Evolutionary conservation across 1,140 invertebrate genomes (phyloP).

Genomic region (Lordiphosa stackelbergi): DNA sequence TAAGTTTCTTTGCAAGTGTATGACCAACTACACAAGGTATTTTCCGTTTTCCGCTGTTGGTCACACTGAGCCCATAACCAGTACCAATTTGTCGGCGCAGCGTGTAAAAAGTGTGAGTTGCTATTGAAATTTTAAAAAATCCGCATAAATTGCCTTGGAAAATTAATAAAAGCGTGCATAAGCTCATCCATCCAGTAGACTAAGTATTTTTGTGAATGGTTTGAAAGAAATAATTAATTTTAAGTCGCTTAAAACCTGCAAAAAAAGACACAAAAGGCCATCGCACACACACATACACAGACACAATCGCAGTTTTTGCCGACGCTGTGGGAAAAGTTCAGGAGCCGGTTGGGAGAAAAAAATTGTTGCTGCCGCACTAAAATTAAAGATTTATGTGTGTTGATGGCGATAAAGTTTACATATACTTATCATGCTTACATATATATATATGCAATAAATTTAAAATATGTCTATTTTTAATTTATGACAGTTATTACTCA

Average conservation of each 20-base stretch:
- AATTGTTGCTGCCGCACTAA: conserved; percentile 5
- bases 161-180: conserved; percentile 4
- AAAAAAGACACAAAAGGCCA: conserved; percentile 23
- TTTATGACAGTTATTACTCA: conserved; percentile 60
- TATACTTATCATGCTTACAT: conserved; percentile 7
- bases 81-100: conserved; percentile 46
- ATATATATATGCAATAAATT: conserved; percentile 48
- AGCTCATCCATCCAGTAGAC: conserved; percentile 1
- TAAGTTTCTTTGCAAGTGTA: no score
- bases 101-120: conserved; percentile 55
- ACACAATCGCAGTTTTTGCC: conserved; percentile 28
- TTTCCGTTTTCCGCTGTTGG: not conserved
- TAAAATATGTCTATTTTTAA: conserved; percentile 63
- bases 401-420: conserved; percentile 3
- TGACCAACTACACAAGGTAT: not conserved
- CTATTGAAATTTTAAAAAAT: conserved; percentile 18
- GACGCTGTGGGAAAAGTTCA: conserved; percentile 56
- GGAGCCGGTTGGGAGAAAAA: conserved; percentile 45
- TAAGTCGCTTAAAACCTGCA: not conserved
- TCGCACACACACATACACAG: conserved; percentile 33
- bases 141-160: conserved; percentile 14
- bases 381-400: not conserved
- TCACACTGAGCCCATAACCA: conserved; percentile 18
- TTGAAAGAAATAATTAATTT: not conserved
- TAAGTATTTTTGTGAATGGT: conserved; percentile 6